Evolutionary conservation across 2,113 vertebrate species (phyloP).

Genomic region (Lanius ludovicianus): DNA sequence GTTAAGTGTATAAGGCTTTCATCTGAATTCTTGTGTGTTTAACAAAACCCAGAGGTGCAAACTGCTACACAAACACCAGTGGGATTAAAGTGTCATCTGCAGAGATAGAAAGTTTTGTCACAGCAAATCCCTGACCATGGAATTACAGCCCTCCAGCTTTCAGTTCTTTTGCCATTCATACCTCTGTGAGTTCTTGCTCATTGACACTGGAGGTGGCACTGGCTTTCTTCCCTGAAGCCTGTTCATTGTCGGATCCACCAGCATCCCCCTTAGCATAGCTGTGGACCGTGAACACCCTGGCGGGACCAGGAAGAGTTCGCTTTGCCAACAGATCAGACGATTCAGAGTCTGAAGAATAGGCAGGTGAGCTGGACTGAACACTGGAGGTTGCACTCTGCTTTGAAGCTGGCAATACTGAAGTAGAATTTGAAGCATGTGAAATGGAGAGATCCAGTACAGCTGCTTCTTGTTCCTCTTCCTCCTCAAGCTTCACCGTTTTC

Average conservation of each 20-base stretch:
- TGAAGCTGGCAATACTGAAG: conserved; percentile 29
- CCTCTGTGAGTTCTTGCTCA: conserved; percentile 76
- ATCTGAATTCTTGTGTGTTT: neutral
- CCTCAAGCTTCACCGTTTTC: conserved; percentile 72
- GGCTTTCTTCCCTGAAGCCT: conserved; percentile 65
- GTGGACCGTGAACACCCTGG: conserved; percentile 84
- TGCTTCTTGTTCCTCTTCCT: conserved; percentile 68
- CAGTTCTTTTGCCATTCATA: conserved; percentile 18
- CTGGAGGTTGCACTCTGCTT: conserved; percentile 55
- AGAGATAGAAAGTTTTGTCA: neutral
- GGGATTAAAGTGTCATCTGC: fast-evolving
- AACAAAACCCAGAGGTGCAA: neutral
- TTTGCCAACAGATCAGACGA: conserved; percentile 81
- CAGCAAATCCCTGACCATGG: neutral
- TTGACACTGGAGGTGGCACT: conserved; percentile 46
- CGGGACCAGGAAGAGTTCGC: conserved; percentile 75
- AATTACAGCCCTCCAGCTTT: neutral
- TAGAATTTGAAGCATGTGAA: conserved; percentile 69
- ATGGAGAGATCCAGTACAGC: conserved; percentile 75
- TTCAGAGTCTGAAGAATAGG: conserved; percentile 80
- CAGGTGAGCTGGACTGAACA: conserved; percentile 50
- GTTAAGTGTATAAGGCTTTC: neutral
- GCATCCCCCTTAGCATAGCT: conserved; percentile 81
- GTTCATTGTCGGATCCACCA: conserved; percentile 45
- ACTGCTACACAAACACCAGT: neutral